Percentiles rank a stretch among this genome's conserved stretches.
These are phyloP conservation scores for Acanthurus leucopareius DNA, from an alignment of 2,797 vertebrate species.

Conservation along the genomic window DNA sequence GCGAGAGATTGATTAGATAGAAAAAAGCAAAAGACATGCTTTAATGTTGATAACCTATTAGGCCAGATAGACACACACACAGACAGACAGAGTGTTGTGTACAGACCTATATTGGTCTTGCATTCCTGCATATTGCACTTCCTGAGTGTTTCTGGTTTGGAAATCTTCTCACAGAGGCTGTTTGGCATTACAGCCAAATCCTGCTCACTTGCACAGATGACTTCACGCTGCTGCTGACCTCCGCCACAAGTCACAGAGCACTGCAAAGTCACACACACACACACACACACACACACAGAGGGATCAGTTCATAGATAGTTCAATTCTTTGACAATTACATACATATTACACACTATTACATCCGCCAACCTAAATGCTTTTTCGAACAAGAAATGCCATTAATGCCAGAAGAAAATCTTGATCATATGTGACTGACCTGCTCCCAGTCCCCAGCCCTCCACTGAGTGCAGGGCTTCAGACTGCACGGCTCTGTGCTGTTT, in stretches of 20 bases:
- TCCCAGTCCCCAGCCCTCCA: constrained; percentile 88
- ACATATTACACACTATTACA: no score
- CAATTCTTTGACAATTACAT: not conserved
- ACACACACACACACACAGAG: constrained; percentile 37
- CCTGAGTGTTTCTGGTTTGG: constrained; percentile 78
- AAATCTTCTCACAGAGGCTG: constrained; percentile 77
- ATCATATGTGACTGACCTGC: constrained; percentile 66
- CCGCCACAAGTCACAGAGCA: constrained; percentile 84
- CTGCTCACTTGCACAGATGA: constrained; percentile 75
- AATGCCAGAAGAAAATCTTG: not conserved
- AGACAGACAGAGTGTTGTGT: not conserved
- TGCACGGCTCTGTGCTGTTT: constrained; percentile 77
- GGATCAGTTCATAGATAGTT: not conserved
- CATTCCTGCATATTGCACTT: constrained; percentile 84
- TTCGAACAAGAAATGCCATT: no score
- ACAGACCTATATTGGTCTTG: constrained; percentile 75
- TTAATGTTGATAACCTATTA: not conserved
- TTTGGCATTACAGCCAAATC: constrained; percentile 68
- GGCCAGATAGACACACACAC: not conserved
- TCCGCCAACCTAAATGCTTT: no score
- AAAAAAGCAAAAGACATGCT: not conserved
- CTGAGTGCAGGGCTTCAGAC: constrained; percentile 81
- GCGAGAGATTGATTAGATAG: not conserved
- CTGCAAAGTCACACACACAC: constrained; percentile 63
- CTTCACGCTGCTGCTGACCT: constrained; percentile 79